These are phyloP conservation scores for Mythimna lalbum DNA, from an alignment of 2,888 invertebrate genomes.

Conservation along the genomic window DNA sequence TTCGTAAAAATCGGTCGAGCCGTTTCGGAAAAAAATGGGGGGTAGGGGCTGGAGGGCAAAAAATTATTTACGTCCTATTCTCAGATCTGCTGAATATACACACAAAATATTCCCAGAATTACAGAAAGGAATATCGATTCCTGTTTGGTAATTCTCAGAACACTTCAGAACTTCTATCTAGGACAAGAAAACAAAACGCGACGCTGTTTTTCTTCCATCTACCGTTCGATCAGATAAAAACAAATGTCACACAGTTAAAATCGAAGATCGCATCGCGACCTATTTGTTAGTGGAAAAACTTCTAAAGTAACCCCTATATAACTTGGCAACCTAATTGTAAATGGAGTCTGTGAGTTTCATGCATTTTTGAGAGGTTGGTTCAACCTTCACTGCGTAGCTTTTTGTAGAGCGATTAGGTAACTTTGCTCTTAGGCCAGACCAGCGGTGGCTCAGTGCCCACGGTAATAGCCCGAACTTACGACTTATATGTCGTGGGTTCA, in stretches of 20 bases:
- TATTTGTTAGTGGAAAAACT: slow-evolving; percentile 22
- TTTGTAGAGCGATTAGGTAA: not conserved
- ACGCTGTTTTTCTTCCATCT: slow-evolving; percentile 35
- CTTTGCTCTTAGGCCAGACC: not conserved
- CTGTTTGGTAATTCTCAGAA: slow-evolving; percentile 8
- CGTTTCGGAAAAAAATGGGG: too few relatives aligned
- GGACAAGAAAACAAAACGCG: slow-evolving; percentile 31
- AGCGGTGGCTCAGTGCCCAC: too few relatives aligned
- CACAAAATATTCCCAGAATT: too few relatives aligned
- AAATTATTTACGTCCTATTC: too few relatives aligned
- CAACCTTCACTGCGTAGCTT: not conserved
- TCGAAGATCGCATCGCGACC: slow-evolving; percentile 33
- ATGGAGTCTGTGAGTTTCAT: not conserved
- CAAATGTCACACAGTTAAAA: slow-evolving; percentile 34
- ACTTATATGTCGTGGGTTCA: too few relatives aligned
- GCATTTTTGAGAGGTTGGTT: slow-evolving; percentile 14
- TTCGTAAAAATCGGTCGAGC: too few relatives aligned
- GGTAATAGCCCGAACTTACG: too few relatives aligned
- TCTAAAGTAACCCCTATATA: slow-evolving; percentile 1
- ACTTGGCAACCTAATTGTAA: slow-evolving; percentile 18
- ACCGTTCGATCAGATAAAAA: slow-evolving; percentile 39
- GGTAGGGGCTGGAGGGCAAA: too few relatives aligned
- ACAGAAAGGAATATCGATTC: too few relatives aligned
- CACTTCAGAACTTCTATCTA: slow-evolving; percentile 2
- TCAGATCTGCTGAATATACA: too few relatives aligned